phyloP scores from a whole-genome alignment of 1,140 invertebrate genomes.

The Nephotettix cincticeps region DNA sequence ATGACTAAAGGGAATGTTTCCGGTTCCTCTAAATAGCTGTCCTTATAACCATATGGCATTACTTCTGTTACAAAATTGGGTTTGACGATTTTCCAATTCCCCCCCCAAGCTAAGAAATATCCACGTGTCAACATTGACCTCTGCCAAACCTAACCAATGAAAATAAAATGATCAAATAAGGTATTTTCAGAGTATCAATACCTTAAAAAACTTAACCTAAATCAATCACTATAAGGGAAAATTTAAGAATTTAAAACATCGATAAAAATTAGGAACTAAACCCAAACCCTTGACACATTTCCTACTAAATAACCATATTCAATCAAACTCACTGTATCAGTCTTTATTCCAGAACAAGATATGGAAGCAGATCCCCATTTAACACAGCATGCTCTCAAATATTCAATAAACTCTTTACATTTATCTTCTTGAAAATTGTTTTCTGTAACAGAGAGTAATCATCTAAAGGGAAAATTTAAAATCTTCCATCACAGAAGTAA shows the following conservation, averaged over 20 bases:
- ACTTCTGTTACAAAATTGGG: no score
- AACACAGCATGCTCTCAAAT: slow-evolving; percentile 63
- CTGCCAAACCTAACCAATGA: not conserved
- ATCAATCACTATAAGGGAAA: slow-evolving; percentile 18
- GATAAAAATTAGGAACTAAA: slow-evolving; percentile 38
- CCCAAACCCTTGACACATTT: slow-evolving; percentile 42
- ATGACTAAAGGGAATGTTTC: no score
- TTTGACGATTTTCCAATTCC: no score
- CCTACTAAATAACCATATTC: slow-evolving; percentile 37
- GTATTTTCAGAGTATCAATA: no score
- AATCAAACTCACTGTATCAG: slow-evolving; percentile 23
- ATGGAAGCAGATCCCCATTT: slow-evolving; percentile 57
- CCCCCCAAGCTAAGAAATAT: no score
- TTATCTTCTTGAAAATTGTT: slow-evolving; percentile 65
- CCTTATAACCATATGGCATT: no score
- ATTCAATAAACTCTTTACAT: slow-evolving; percentile 60
- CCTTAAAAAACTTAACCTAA: no score
- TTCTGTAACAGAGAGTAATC: slow-evolving; percentile 49
- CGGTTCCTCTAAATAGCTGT: no score
- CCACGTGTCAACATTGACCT: slow-evolving; percentile 11
- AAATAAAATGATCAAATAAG: no score
- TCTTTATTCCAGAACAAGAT: slow-evolving; percentile 66
- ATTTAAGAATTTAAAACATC: not conserved
- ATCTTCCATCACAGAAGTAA: not conserved
- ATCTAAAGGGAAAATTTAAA: slow-evolving; percentile 7